Evolutionary conservation across 2,797 vertebrate species (phyloP), one percentile per base, ranked within the genome.

Genomic region (Triplophysa bombifrons): DNA sequence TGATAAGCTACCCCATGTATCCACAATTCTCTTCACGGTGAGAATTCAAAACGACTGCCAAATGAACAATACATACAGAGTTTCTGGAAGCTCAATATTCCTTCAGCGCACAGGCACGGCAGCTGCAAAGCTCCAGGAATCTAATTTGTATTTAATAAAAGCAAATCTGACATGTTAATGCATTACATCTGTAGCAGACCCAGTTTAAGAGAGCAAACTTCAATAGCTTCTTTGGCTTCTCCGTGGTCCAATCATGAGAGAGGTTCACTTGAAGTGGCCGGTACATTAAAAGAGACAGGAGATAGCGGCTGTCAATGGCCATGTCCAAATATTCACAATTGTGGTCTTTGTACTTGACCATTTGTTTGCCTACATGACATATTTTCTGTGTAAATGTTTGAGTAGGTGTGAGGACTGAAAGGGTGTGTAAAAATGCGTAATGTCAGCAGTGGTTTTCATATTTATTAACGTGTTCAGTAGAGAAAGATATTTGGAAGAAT

Each of bases 71-170:
- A 51, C 66, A 65, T 20, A 34, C 30, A 27, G 22, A 64, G 74
- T 56, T 73, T 76, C 53, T 72, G 70, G 63, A 74, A 64, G 67
- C 64, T 72, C 75, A 74, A 79, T 78, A 74, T 72, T 72, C 79
- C 55, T 78, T 72, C 55, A 56, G 72, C 30, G 44, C 74, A 72
- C 76, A 85, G 78, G 82, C 72, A 65, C 60, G 60, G 51, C 77
- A 79, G 77, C 77, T 72, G 79, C 46, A 68, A 68, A 78, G 77
- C 77, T 70, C 80, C 76, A 80, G 74, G 80, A 80, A 80, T 78
- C 74, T 84, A 82, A 84, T 82, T 82, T 80, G 74, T 76, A 74
- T 72, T 82, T 84, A 84, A 81, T 81, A 81, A 79, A 77, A 61
- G 76, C 44, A 14, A 83, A 80, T 83, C 65, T 60, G 66, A 80